Evolutionary conservation across 2,888 invertebrate species (phyloP).

Genomic region (Desoria tigrina): DNA sequence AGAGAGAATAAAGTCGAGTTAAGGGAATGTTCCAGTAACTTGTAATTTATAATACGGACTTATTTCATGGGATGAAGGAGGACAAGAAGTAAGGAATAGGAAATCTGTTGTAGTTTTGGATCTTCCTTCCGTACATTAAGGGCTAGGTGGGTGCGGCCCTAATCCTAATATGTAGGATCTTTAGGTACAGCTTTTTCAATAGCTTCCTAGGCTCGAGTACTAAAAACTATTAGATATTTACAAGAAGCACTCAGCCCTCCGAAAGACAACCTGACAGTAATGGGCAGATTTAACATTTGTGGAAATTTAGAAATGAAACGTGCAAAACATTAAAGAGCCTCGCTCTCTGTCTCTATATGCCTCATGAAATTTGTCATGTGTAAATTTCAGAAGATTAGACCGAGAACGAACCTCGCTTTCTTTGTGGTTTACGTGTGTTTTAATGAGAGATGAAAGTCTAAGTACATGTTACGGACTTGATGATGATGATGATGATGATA

Average conservation of each 20-base stretch:
- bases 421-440: conserved; percentile 11
- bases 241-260: background rate
- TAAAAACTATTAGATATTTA: no score
- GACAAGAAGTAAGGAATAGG: background rate
- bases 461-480: no score
- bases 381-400: conserved; percentile 45
- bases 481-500: background rate
- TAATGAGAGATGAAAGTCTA: conserved; percentile 1
- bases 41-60: background rate
- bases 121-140: background rate
- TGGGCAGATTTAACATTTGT: conserved; percentile 13
- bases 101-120: background rate
- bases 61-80: background rate
- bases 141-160: conserved; percentile 8
- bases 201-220: no score
- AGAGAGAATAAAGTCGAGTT: background rate
- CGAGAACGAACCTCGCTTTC: background rate
- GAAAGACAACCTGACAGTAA: conserved; percentile 25
- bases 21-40: background rate
- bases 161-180: conserved; percentile 8
- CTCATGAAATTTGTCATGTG: conserved; percentile 52
- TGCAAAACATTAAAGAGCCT: conserved; percentile 51
- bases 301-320: conserved; percentile 32
- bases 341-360: no score
- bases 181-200: no score